A percentile compares a stretch with the other conserved stretches of the same genome.
phyloP scores from a whole-genome alignment of 2,888 invertebrate species.

The Pediacus dermestoides region DNA sequence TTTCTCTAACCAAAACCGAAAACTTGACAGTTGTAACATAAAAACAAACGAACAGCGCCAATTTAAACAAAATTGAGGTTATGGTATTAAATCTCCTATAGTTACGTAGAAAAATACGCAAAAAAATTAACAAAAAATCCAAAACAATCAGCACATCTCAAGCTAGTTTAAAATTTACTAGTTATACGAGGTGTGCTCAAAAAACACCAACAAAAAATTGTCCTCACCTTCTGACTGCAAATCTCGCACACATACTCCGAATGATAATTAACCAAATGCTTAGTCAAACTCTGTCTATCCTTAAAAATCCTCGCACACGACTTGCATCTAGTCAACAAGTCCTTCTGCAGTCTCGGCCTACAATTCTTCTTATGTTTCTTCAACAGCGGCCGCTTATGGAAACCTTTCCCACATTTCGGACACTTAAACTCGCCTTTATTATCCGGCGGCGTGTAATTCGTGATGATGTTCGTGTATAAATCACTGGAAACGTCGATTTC shows the following conservation, averaged over 20 bases:
- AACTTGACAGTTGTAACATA: too few relatives aligned
- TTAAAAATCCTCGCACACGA: conserved; percentile 57
- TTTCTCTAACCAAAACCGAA: too few relatives aligned
- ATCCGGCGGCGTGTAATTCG: conserved; percentile 48
- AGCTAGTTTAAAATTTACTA: too few relatives aligned
- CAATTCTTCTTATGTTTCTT: conserved; percentile 60
- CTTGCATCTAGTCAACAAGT: conserved; percentile 55
- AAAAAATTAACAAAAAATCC: too few relatives aligned
- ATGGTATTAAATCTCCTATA: too few relatives aligned
- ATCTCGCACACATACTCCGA: conserved; percentile 55
- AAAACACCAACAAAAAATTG: too few relatives aligned
- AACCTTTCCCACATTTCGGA: conserved; percentile 55
- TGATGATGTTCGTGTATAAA: conserved; percentile 48
- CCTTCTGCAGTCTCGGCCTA: conserved; percentile 50
- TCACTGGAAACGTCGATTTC: conserved; percentile 47
- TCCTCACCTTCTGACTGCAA: conserved; percentile 53
- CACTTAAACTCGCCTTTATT: conserved; percentile 54
- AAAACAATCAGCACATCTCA: too few relatives aligned
- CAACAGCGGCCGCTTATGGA: conserved; percentile 55
- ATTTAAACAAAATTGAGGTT: too few relatives aligned
- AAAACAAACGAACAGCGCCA: too few relatives aligned
- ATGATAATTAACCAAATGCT: conserved; percentile 56
- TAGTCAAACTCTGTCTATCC: conserved; percentile 54
- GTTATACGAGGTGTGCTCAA: too few relatives aligned
- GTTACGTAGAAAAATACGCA: too few relatives aligned